Conservation (phyloP, 2,888 invertebrate species). For the Smittia aterrima region DNA sequence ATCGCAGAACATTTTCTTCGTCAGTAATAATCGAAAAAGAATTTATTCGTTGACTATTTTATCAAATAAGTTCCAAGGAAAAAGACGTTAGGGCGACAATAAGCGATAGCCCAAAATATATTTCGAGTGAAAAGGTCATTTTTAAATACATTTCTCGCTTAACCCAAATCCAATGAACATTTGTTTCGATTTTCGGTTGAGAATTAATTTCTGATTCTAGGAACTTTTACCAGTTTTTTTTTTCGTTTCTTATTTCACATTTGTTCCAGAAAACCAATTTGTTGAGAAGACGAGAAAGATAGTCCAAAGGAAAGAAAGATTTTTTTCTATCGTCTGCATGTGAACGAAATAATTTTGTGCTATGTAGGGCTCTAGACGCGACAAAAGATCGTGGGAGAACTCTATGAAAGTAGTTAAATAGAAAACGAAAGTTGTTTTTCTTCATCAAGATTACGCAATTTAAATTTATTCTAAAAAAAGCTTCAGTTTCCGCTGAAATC, state of each 20-base stretch:
- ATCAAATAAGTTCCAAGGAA: no score
- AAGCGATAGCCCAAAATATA: background rate
- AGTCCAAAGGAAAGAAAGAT: background rate
- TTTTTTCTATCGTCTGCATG: background rate
- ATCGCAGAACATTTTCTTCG: background rate
- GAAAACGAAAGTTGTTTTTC: conserved; percentile 14
- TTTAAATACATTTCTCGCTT: conserved; percentile 23
- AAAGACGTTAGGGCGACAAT: no score
- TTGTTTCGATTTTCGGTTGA: background rate
- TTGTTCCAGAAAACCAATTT: background rate
- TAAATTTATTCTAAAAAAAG: no score
- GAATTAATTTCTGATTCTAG: background rate
- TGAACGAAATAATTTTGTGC: background rate
- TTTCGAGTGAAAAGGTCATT: conserved; percentile 13
- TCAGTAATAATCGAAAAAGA: background rate
- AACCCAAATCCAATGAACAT: conserved; percentile 28
- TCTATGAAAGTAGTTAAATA: background rate
- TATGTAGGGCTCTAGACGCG: background rate
- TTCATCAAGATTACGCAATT: background rate
- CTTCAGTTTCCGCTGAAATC: no score
- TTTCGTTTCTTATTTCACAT: background rate
- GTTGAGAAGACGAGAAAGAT: background rate
- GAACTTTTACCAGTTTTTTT: background rate
- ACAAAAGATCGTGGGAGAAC: conserved; percentile 7
- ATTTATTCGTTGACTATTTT: background rate